Base-by-base conservation (phyloP, 2,888 invertebrate species). In the Antheraea assamensis region DNA sequence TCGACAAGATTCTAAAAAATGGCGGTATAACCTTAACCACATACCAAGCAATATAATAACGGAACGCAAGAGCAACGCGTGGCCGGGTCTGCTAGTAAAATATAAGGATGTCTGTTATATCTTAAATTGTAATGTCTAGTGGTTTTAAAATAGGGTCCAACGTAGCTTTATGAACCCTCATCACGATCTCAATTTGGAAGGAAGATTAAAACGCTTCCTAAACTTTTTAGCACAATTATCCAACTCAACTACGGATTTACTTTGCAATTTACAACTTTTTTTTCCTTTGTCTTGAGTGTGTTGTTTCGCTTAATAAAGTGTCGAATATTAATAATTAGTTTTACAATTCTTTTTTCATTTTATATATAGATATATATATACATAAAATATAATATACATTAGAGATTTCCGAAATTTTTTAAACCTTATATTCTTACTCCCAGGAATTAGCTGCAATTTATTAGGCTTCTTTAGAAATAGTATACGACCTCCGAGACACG, bases 131-230 rank as follows among this genome's bases (percentile, higher is more conserved):
- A 71, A 70, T 72, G 21, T 76, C 71, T 30, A 24, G 52, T n/a
- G 66, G 10, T n/a, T 1, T 71, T 47, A 58, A 49, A 42, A 61
- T 71, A 72, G 74, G 71, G 35, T 42, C 47, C 55, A 35, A 74
- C 71, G 31, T 27, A 27, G 71, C 58, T 73, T 73, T 61, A 72
- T 58, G 73, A 74, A 73, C 72, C 72, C 71, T 49, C 70, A 72
- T 76, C 76, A 77, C 75, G 72, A 73, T 70, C 61, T 74, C 81
- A 75, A 82, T 78, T 79, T 77, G 68, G 76, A 72, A 72, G 72
- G 71, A 72, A 77, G 79, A 82, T 81, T 80, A 77, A 77, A 79
- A 78, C 75, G 78, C 74, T 68, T 72, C 70, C 49, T 70, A 71
- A 70, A 61, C 75, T 52, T 64, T 55, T 66, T 71, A 64, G 61